Conservation (phyloP, 2,113 vertebrate genomes). For the Thermophis baileyi region DNA sequence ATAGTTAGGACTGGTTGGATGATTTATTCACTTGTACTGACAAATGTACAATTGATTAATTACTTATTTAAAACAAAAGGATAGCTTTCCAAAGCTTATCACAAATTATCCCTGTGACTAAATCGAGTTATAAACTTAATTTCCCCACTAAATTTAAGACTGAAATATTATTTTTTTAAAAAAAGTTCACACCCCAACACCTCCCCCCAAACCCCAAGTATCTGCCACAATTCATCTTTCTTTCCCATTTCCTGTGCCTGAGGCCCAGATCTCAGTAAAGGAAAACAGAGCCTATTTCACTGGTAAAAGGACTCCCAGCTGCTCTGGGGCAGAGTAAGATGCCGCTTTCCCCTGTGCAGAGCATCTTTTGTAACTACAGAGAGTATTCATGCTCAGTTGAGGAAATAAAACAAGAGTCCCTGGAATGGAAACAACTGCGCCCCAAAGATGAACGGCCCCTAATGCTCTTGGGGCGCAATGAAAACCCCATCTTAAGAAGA, state of each 20-base stretch:
- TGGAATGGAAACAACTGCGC: background rate
- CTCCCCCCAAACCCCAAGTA: background rate
- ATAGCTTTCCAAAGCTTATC: conserved; percentile 23
- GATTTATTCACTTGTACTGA: background rate
- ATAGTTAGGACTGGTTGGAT: background rate
- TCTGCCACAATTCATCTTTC: background rate
- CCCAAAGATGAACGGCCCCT: background rate
- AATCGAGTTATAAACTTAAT: background rate
- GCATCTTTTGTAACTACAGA: background rate
- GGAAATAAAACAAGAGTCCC: background rate
- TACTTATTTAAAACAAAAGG: conserved; percentile 47
- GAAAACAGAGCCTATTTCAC: background rate
- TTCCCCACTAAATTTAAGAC: background rate
- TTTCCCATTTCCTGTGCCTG: background rate
- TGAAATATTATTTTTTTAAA: conserved; percentile 25
- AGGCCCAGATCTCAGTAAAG: background rate
- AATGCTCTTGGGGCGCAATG: background rate
- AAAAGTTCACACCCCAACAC: background rate
- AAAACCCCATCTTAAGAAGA: background rate
- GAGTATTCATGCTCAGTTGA: background rate
- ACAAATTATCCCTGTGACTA: background rate
- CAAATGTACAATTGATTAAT: conserved; percentile 30
- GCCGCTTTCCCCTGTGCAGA: background rate
- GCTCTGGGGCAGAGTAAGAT: background rate
- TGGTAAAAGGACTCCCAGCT: background rate